Conservation (phyloP, 2,888 invertebrate species). For the Rhabditophanes sp. region DNA sequence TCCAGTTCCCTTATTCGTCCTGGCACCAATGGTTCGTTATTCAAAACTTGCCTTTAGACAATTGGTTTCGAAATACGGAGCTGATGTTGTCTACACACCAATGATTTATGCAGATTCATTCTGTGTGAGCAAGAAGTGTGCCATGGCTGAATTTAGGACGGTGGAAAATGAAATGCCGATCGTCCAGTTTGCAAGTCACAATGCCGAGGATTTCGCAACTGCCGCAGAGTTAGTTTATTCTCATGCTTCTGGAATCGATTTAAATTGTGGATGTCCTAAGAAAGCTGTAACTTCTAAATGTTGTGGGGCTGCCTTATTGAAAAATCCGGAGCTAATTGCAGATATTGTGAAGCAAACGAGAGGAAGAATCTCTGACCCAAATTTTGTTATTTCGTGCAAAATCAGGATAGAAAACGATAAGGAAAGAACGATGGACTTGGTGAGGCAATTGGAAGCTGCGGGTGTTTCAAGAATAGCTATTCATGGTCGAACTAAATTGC, state of each 20-base stretch:
- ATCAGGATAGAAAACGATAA: slow-evolving; percentile 64
- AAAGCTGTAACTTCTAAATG: slow-evolving; percentile 41
- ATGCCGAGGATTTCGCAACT: slow-evolving; percentile 62
- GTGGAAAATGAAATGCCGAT: slow-evolving; percentile 54
- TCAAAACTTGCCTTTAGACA: slow-evolving; percentile 66
- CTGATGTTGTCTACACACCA: slow-evolving; percentile 78
- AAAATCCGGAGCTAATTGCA: slow-evolving; percentile 64
- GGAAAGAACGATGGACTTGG: slow-evolving; percentile 58
- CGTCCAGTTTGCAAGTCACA: slow-evolving; percentile 84
- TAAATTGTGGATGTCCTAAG: slow-evolving; percentile 95
- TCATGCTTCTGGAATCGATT: slow-evolving; percentile 74
- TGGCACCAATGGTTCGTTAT: slow-evolving; percentile 86
- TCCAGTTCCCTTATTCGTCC: slow-evolving; percentile 31
- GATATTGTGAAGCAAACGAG: slow-evolving; percentile 64
- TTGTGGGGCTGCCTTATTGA: slow-evolving; percentile 47
- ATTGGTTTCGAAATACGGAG: slow-evolving; percentile 62
- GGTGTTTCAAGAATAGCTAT: slow-evolving; percentile 75
- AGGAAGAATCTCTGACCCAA: slow-evolving; percentile 54
- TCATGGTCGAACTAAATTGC: slow-evolving; percentile 70
- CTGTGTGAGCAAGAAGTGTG: slow-evolving; percentile 68
- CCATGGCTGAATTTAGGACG: slow-evolving; percentile 50
- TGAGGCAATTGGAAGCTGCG: slow-evolving; percentile 54
- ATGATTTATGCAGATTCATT: slow-evolving; percentile 90
- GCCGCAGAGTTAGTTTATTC: slow-evolving; percentile 69
- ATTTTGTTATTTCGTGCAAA: slow-evolving; percentile 77